These are phyloP conservation scores for Unio delphinus DNA, from an alignment of 2,888 invertebrate species.

Conservation along the genomic window DNA sequence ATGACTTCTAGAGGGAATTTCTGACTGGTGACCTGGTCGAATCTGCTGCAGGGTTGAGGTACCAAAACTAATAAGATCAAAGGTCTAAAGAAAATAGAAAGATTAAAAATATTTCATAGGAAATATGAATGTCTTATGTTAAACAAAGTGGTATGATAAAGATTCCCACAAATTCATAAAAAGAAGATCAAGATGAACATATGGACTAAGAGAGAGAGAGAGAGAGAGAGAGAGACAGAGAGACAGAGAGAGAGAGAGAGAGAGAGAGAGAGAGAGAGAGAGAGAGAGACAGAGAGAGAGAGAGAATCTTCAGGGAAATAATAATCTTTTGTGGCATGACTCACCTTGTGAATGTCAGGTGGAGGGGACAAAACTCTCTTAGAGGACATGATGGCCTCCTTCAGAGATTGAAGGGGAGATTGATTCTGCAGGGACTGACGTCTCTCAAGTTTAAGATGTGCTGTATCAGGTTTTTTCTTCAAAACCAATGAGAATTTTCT, in stretches of 20 bases:
- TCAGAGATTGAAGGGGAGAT: constrained; percentile 37
- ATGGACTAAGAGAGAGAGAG: neutral
- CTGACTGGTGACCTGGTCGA: no score
- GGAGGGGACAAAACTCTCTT: constrained; percentile 36
- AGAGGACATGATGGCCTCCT: constrained; percentile 35
- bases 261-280: no score
- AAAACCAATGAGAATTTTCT: constrained; percentile 31
- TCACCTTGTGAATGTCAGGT: constrained; percentile 34
- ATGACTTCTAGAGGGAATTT: no score
- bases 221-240: neutral
- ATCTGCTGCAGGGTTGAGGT: constrained; percentile 16
- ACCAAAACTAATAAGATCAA: constrained; percentile 28
- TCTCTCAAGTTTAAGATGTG: constrained; percentile 12
- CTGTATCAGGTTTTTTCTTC: constrained; percentile 11
- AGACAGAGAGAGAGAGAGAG: neutral
- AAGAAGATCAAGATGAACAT: no score
- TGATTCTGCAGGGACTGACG: constrained; percentile 28
- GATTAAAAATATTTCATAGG: neutral
- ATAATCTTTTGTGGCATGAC: neutral
- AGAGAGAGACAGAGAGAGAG: neutral
- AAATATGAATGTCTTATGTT: neutral
- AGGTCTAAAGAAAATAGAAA: constrained; percentile 16
- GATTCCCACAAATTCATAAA: no score
- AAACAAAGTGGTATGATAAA: no score
- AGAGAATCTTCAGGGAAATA: neutral